These are phyloP conservation scores for Nomada ruficornis DNA, from an alignment of 2,888 invertebrate genomes.

Conservation along the genomic window DNA sequence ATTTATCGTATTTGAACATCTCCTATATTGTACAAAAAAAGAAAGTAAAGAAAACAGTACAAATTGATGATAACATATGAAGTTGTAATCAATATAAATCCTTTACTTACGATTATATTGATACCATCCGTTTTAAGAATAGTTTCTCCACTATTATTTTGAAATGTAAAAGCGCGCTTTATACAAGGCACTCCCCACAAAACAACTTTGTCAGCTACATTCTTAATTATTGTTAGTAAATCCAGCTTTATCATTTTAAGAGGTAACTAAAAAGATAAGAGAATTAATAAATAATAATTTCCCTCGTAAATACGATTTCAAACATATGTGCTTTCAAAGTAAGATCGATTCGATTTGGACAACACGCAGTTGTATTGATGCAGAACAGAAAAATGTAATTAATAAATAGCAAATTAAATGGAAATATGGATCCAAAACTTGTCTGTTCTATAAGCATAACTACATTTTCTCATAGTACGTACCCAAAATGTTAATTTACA, in stretches of 20 bases:
- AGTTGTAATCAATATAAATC: neutral
- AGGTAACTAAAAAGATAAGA: constrained; percentile 84
- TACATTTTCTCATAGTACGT: constrained; percentile 76
- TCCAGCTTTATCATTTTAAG: constrained; percentile 89
- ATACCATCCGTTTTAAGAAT: constrained; percentile 97
- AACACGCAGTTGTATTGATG: neutral
- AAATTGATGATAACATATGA: constrained; percentile 1
- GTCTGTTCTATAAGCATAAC: neutral
- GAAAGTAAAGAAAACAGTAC: neutral
- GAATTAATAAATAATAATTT: neutral
- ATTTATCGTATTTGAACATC: constrained; percentile 92
- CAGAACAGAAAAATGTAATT: neutral
- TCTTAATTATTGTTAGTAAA: constrained; percentile 90
- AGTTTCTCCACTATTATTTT: constrained; percentile 86
- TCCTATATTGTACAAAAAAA: constrained; percentile 85
- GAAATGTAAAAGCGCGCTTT: constrained; percentile 92
- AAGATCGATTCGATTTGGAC: no score
- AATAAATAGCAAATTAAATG: neutral
- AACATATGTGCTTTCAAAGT: no score
- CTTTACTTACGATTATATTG: constrained; percentile 89
- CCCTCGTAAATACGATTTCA: neutral
- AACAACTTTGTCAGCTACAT: constrained; percentile 89
- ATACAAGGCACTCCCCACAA: constrained; percentile 93
- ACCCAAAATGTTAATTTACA: constrained; percentile 92
- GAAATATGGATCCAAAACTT: neutral